Conservation (phyloP, 2,888 invertebrate species). For the Aleiodes testaceus region DNA sequence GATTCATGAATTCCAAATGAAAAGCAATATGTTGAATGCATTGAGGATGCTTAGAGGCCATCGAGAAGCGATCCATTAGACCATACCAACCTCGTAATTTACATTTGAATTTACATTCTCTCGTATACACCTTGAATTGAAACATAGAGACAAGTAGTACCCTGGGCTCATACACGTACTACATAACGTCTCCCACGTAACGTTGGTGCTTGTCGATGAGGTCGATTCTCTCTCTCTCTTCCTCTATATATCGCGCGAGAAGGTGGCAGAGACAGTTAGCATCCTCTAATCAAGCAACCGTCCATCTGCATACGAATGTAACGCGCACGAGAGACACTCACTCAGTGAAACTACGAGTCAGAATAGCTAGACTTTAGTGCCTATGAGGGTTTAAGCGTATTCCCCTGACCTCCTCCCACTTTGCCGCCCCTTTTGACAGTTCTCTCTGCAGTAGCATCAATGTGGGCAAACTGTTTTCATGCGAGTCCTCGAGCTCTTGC, state of each 20-base stretch:
- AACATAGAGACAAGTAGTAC: constrained; percentile 26
- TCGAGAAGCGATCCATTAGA: constrained; percentile 48
- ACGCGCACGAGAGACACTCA: constrained; percentile 20
- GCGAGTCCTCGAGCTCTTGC: background rate
- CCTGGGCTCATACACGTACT: constrained; percentile 20
- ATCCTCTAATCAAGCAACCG: constrained; percentile 58
- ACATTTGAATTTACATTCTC: constrained; percentile 51
- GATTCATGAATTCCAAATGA: constrained; percentile 28
- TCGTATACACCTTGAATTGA: constrained; percentile 43
- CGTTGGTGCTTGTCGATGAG: constrained; percentile 18
- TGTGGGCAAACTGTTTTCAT: constrained; percentile 8
- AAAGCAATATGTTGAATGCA: constrained; percentile 39
- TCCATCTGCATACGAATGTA: constrained; percentile 60
- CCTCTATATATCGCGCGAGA: background rate
- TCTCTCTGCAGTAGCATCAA: background rate
- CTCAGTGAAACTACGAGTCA: constrained; percentile 5
- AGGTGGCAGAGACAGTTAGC: constrained; percentile 46
- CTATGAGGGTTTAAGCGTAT: constrained; percentile 43
- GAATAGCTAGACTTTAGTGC: constrained; percentile 20
- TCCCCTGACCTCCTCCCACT: constrained; percentile 4
- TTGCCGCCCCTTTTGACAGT: background rate
- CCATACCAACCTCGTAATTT: constrained; percentile 42
- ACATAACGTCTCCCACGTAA: background rate
- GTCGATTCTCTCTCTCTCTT: constrained; percentile 9
- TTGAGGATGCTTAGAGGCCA: constrained; percentile 39